Base-by-base conservation (phyloP, 2,113 vertebrate genomes). In the Hyaena hyaena region DNA sequence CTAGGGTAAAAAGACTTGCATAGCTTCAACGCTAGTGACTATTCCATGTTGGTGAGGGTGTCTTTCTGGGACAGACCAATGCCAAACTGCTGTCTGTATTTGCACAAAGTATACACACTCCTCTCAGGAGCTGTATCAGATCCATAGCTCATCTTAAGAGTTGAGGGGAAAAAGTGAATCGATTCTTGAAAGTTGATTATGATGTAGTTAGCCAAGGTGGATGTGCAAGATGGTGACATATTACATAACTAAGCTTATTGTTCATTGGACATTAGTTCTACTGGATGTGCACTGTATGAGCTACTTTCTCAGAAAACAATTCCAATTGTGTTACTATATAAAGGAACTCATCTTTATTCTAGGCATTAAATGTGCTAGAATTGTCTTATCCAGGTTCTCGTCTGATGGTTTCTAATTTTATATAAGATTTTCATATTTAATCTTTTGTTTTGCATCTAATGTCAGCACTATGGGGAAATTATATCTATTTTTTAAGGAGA, bases 351-450 rank as follows among this genome's bases (percentile, higher is more conserved):
- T 65, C 43, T 96, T 90, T 71, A 92, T 28, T 69, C n/a, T 53
- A 74, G 95, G n/a, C 5, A 92, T 35, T 66, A 65, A 95, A 69
- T 90, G 43, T 45, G 28, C 58, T 90, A 90, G 6, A 86, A 69
- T 58, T 94, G 15, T 88, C 55, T 26, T 88, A 58, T 82, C 19
- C 19, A 50, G 28, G 15, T 4, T 87, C 1, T 95, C 83, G 95
- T 80, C 35, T 93, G 39, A 82, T 68, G 24, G 10, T 71, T 96
- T 88, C 81, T 68, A 84, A 94, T 73, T 95, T 93, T 85, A 31
- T 73, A 15, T n/a, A 28, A 82, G 23, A 81, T 92, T 93, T 96
- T 97, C 39, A 31, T 71, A 93, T 82, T 95, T 69, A 92, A 83
- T 74, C 17, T 33, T 84, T 92, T 92, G 26, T 91, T 95, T 83